Base-by-base conservation (phyloP, 2,113 vertebrate species). In the Romanogobio albipinnatus region DNA sequence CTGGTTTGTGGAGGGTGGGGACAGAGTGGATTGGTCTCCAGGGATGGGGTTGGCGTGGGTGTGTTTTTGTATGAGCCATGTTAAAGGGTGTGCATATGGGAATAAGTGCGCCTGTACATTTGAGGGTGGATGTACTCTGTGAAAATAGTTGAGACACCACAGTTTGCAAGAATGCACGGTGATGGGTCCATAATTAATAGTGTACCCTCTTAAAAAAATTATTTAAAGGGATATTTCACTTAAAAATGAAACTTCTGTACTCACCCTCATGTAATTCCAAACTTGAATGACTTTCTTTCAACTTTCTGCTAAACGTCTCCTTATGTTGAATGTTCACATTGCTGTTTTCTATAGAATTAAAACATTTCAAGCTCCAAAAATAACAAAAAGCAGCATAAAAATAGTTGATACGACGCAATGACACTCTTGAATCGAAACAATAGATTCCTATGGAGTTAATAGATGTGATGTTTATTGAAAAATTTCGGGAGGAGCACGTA, bases 1-100 rank as follows among this genome's bases (percentile, higher is more conserved):
- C 29, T 53, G 83, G 88, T 86, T 88, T 90, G 84, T 73, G 79
- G 77, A 92, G 93, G 92, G 92, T 84, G 93, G 92, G 92, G 92
- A 86, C 89, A 22, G 64, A 36, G 53, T 83, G 71, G 78, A 71
- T 90, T 82, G 84, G 89, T 93, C 93, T 92, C 90, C 79, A 58
- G 68, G 58, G 19, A 76, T 76, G 89, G 91, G 66, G 58, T 84
- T 61, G 82, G 29, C 61, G 82, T 51, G 33, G 33, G 78, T 76
- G 82, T 87, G 53, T 85, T 74, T 84, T 58, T 82, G 66, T 76
- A n/a, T 86, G 66, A 85, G 56, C 61, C 43, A 3, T 68, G 43
- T 64, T 33, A 51, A 39, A 74, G 53, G 13, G 51, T 86, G 58
- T 76, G 73, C 62, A n/a, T 68, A 56, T 81, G 80, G 68, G 70